Evolutionary conservation across 1,140 invertebrate species (phyloP).

Genomic region (Daktulosphaira vitifoliae): DNA sequence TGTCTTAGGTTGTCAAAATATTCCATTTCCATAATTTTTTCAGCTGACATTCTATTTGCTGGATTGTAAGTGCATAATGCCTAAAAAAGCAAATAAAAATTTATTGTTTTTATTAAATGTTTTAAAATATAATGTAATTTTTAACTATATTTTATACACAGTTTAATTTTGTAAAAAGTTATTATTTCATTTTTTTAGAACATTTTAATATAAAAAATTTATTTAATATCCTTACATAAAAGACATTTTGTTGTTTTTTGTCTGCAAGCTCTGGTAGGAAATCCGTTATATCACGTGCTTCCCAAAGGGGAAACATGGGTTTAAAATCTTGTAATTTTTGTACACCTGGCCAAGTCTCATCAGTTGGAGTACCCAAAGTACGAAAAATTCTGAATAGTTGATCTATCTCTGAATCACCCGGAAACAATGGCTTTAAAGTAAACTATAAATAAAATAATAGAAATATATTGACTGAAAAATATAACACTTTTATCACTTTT

Average conservation of each 20-base stretch:
- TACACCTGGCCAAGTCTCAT: constrained; percentile 73
- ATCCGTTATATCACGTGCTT: constrained; percentile 49
- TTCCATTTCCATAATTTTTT: constrained; percentile 27
- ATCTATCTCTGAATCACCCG: constrained; percentile 95
- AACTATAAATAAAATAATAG: constrained; percentile 49
- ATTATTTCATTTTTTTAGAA: no score
- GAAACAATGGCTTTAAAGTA: constrained; percentile 71
- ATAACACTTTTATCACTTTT: no score
- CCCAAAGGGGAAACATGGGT: constrained; percentile 80
- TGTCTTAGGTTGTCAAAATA: constrained; percentile 18
- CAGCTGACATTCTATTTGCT: constrained; percentile 14
- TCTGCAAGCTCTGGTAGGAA: constrained; percentile 51
- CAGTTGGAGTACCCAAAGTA: constrained; percentile 80
- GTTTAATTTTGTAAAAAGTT: no score
- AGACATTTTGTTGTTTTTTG: constrained; percentile 50
- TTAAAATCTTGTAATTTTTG: constrained; percentile 79
- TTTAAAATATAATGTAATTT: no score
- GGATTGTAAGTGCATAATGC: constrained; percentile 21
- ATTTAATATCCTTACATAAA: constrained; percentile 52
- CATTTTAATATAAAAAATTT: no score
- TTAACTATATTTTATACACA: no score
- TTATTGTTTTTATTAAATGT: no score
- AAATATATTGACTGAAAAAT: background rate
- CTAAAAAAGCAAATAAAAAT: no score
- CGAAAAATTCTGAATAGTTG: constrained; percentile 89